Evolutionary conservation across 1,140 invertebrate species (phyloP), one percentile per base, ranked within the genome.

Genomic region (Drosophila nikananu): DNA sequence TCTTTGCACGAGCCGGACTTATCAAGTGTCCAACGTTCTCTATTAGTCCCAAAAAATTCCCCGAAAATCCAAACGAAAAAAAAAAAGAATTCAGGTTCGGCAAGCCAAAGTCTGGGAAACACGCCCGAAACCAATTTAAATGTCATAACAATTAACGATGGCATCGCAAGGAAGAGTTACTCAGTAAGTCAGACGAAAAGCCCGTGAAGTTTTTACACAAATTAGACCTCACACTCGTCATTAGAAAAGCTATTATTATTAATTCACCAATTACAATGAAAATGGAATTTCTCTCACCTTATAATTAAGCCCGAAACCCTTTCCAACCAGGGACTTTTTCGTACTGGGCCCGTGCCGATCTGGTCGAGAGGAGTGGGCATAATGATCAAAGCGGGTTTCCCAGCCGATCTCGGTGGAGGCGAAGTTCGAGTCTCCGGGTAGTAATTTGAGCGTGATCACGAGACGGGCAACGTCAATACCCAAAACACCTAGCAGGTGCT

Each of bases 301-400:
- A 68, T 75, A 82, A 86, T 82, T 79, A 86, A 68, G 59, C 44
- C 25, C 30, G 30, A 25, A 44, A 66, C 60, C 66, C 58, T 76
- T 75, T 65, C 55, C 57, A 71, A 48, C 23, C 41, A 75, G 79
- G 83, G 74, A 67, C 42, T 81, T 86, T 84, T 84, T 65, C 37
- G 42, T 48, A 44, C 23, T 46, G 44, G 25, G n/a, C 8, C 21
- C 54, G 27, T 32, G 19, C 60, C 70, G 61, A 68, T 23, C 35
- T n/a, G 30, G 27, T 37, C 21, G 55, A 42, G 55, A 57, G 46
- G 39, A 55, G 57, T 27, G 68, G 57, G 32, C 64, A 70, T 81
- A 86, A 70, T 79, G 79, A 72, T 55, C 70, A 49, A 74, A 55
- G 79, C 83, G 83, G 83, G 62, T 86, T 86, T 86, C 83, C 83